Base-by-base conservation (phyloP, 2,888 invertebrate species). In the Trachelus tabidus region DNA sequence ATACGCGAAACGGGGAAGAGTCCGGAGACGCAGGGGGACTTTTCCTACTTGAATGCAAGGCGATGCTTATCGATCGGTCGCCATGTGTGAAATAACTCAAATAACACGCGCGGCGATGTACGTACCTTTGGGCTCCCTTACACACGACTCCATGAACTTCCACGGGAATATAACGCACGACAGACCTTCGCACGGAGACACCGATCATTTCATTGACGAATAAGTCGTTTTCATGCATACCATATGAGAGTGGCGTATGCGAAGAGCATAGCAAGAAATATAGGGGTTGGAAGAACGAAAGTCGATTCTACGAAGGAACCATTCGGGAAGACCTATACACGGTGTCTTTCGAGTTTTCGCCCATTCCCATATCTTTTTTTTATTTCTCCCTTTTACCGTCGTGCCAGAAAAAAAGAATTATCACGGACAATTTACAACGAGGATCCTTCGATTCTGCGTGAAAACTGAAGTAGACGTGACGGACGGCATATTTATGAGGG, bases 1-100 rank as follows among this genome's bases (percentile, higher is more conserved):
- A 9, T 40, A 15, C 40, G 6, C 6, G 6, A 0, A 15, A 40
- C 40, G 40, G 76, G 12, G 31, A 4, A 30, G 40, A 73, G 73
- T 34, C 34, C 73, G 76, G 76, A 69, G 76, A 73, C 35, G 37
- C 76, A 75, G 79, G 75, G 80, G 75, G 76, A 77, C 75, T 77
- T 68, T 56, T 56, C 40, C 40, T 23, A 6, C 34, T 75, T 74
- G 80, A 86, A 82, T 81, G 86, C 83, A 84, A 85, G 80, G 81
- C 82, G 84, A 86, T 83, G 83, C 80, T 82, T 84, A 87, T 88
- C 86, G 88, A 88, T 88, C 86, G 83, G 77, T 79, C 81, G 80
- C 79, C 85, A 82, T 84, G 85, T 85, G 84, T 82, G 86, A 86
- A 86, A 87, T 88, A 86, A 85, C 83, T 86, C 82, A 82, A 83